Percentiles rank a stretch among this genome's conserved stretches.
Conservation (phyloP, 2,113 vertebrate genomes). For the Tachuris rubrigastra region DNA sequence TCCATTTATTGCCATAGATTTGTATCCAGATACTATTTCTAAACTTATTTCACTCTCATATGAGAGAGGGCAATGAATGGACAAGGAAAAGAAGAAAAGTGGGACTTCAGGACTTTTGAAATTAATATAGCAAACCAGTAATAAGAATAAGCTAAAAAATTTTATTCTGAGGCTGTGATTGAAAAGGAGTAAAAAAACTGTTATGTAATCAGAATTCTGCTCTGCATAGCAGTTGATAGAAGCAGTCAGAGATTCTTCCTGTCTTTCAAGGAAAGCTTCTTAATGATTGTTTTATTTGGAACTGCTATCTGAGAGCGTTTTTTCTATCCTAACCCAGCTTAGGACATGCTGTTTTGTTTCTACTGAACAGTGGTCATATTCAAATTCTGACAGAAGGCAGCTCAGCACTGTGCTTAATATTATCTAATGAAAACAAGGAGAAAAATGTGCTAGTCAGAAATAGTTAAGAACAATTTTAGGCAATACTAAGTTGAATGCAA, state of each 20-base stretch:
- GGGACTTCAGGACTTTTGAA: neutral
- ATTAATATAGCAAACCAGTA: neutral
- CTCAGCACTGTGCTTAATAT: neutral
- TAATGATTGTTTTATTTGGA: neutral
- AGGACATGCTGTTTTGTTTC: neutral
- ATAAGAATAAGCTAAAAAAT: neutral
- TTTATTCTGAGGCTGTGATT: neutral
- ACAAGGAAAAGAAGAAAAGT: neutral
- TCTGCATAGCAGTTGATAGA: neutral
- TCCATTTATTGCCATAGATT: neutral
- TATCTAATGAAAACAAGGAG: neutral
- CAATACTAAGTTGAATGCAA: neutral
- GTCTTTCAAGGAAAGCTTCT: neutral
- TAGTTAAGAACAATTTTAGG: neutral
- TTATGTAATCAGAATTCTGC: neutral
- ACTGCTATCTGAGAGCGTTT: neutral
- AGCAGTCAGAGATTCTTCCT: neutral
- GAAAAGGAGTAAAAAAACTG: neutral
- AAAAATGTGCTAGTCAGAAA: neutral
- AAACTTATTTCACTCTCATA: neutral
- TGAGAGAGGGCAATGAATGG: neutral
- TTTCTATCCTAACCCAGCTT: neutral
- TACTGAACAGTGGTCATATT: neutral
- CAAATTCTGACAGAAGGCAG: neutral
- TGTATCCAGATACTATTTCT: neutral